These are phyloP conservation scores for Gambelia wislizenii DNA, from an alignment of 2,797 vertebrate species.

Conservation along the genomic window DNA sequence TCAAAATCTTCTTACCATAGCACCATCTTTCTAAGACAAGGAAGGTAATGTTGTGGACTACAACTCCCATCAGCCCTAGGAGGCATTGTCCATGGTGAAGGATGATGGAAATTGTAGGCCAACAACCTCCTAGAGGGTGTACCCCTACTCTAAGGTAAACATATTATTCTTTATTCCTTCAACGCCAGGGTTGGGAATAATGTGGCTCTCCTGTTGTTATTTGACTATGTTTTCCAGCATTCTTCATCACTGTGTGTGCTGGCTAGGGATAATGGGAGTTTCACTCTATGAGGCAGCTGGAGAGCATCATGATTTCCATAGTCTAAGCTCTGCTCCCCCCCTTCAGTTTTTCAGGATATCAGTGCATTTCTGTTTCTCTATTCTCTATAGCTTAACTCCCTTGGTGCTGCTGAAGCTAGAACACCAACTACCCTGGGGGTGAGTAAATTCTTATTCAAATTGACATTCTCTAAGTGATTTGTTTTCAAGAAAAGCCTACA, in stretches of 20 bases:
- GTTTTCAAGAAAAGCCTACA: neutral
- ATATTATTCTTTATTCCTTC: neutral
- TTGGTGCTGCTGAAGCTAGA: neutral
- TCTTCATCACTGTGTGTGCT: neutral
- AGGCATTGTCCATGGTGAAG: no score
- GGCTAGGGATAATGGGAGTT: neutral
- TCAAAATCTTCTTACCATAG: neutral
- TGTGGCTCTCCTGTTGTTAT: neutral
- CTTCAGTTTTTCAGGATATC: neutral
- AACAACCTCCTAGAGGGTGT: no score
- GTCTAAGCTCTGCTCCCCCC: no score
- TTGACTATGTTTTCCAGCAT: neutral
- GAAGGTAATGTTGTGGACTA: neutral
- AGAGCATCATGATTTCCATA: no score
- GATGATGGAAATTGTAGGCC: no score
- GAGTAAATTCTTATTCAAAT: no score
- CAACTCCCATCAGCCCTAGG: neutral
- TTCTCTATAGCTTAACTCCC: neutral
- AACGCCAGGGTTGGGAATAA: neutral
- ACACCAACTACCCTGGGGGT: no score
- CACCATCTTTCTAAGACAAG: rapidly evolving
- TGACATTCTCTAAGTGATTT: neutral
- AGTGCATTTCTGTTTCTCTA: neutral
- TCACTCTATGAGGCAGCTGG: no score
- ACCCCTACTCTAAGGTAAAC: neutral